Evolutionary conservation across 2,797 vertebrate species (phyloP).

Genomic region (Eidolon dupreanum): DNA sequence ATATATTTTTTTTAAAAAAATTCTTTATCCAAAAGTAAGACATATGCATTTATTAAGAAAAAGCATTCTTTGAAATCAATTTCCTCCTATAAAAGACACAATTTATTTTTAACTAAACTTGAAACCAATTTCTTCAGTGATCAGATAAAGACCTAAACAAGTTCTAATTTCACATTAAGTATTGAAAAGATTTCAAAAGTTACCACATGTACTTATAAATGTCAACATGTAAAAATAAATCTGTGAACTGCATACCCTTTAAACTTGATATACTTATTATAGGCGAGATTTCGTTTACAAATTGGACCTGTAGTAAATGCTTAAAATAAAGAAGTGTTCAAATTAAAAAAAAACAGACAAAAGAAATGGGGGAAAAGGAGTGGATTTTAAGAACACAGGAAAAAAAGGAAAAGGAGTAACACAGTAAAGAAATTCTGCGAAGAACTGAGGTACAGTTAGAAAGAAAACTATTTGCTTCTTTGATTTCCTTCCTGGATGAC

Average conservation of each 20-base stretch:
- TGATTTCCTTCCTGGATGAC: conserved; percentile 23
- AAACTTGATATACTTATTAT: conserved; percentile 69
- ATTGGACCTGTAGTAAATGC: conserved; percentile 55
- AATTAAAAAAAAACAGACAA: conserved; percentile 30
- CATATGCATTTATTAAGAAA: conserved; percentile 35
- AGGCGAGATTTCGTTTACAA: conserved; percentile 74
- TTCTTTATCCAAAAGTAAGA: conserved; percentile 24
- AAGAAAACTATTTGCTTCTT: neutral
- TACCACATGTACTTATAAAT: conserved; percentile 70
- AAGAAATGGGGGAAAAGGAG: neutral
- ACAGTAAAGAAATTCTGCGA: neutral
- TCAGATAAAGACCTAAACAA: conserved; percentile 61
- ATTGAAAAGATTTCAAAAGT: conserved; percentile 68
- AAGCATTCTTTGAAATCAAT: conserved; percentile 21
- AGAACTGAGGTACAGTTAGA: neutral
- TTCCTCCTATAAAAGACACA: conserved; percentile 1
- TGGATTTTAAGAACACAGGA: conserved; percentile 23
- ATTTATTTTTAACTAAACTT: conserved; percentile 68
- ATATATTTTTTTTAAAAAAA: neutral
- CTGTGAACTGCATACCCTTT: conserved; percentile 71
- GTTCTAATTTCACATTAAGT: conserved; percentile 57
- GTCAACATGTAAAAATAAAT: conserved; percentile 77
- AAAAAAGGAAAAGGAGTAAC: neutral
- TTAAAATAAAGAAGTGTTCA: conserved; percentile 68
- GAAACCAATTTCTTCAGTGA: conserved; percentile 33